Base-by-base conservation (phyloP, 2,888 invertebrate species). In the Drosophila conformis region DNA sequence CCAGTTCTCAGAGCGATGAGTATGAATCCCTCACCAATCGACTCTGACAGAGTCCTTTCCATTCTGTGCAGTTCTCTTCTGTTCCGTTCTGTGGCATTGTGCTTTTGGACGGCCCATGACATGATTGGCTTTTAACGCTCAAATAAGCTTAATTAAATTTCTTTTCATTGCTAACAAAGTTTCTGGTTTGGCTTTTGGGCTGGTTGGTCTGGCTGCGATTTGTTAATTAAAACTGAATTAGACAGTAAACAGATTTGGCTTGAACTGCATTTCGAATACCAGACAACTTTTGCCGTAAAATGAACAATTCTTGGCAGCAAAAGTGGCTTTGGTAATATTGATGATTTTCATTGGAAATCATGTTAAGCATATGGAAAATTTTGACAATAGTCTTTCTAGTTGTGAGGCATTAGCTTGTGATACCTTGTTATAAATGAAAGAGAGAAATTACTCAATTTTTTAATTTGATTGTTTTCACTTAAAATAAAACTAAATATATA, bases 121-220 rank as follows among this genome's bases (percentile, higher is more conserved):
- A 84, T 83, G 89, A 93, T 93, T 93, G 92, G 93, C 93, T 93
- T 92, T 93, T 93, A 93, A 93, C 93, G 92, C 92, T 93, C 91
- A 93, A 93, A 93, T 93, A 92, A 92, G 93, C 93, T 92, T 93
- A 92, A 93, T 93, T 93, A 91, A 93, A 93, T 93, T 92, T 91
- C 87, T 90, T 88, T 84, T 83, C 86, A 87, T 82, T 82, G 83
- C 84, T 76, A 90, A 86, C 84, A 81, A 90, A 88, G 90, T 88
- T 88, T 85, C 81, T 81, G 78, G 61, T 68, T 66, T 63, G 72
- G 60, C 63, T 69, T 76, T 69, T 58, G 36, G 57, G 48, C 46
- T 48, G 60, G 27, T 61, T 71, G 56, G 73, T 59, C 76, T 72
- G 80, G 33, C 76, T 79, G 78, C 71, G 87, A 76, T 85, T 82